Base-by-base conservation (phyloP, 2,797 vertebrate genomes). In the Enteromius fasciolatus region DNA sequence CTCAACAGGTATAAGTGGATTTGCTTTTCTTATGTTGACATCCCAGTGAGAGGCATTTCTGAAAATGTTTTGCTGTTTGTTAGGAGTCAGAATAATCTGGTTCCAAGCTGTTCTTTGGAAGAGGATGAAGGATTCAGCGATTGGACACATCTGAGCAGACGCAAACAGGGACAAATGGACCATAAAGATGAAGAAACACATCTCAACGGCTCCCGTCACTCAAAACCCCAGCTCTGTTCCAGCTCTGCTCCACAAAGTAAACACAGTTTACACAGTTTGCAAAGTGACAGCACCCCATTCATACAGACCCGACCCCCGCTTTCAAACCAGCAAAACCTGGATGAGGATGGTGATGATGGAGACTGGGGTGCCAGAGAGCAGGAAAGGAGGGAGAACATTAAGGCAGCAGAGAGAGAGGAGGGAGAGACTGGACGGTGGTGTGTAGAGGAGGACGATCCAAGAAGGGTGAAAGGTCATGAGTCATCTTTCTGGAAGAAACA, bases 71-170 rank as follows among this genome's bases (percentile, higher is more conserved):
- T 4, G 76, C 33, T 73, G 25, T 61, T 81, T 64, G 31, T 39
- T 90, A 96, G 95, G 87, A 87, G 86, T 54, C 92, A 93, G 6
- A 86, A 85, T 66, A 89, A 92, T 57, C 90, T 92, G 70, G 95
- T 96, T 88, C 91, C 95, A 12, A 84, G 89, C 0, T 90, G 92
- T 80, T 83, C 94, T 75, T 86, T 94, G 90, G 97, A 98, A 14
- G 97, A 98, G 78, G 97, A 98, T 0, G 97, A 98, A 77, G 97
- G 97, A 1, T 98, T 99, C 89, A 94, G 96, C 0, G 96, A 97
- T 89, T 97, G 97, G 96, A 95, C 95, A 66, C 96, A 94, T 85
- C 36, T 95, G 0, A 96, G 95, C 90, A 95, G 90, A 70, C 93
- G 88, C 33, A 94, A 81, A 18, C 93, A 91, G 85, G 89, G 52